Base-by-base conservation (phyloP, 2,797 vertebrate genomes). In the Falco berigora region DNA sequence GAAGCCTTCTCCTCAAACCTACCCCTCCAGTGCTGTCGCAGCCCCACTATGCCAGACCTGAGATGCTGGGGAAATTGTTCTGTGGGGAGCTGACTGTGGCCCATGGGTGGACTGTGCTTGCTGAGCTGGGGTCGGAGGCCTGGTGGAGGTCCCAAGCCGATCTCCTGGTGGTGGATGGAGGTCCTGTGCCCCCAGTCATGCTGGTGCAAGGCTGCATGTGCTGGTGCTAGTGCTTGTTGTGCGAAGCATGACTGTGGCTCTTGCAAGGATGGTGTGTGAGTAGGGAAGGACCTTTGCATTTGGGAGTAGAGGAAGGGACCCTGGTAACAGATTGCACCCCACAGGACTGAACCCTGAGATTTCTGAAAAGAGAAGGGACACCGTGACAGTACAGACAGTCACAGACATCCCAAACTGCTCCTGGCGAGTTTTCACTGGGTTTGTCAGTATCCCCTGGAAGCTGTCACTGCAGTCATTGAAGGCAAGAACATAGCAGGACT, bases 381-480 rank as follows among this genome's bases (percentile, higher is more conserved):
- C 8, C 0, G 0, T 67, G 62, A 16, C 21, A 66, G 40, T 8
- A 50, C 30, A 58, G 55, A 68, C 84, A 47, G 30, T 55, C 36
- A 32, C 0, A 81, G 38, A 22, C 17, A 27, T 47, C 32, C 56
- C 66, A 28, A 36, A 34, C 64, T 72, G 66, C 76, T 88, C 38
- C 44, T 0, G 1, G 42, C 32, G 0, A 0, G 47, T 90, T 93
- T 78, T 50, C 22, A n/a, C n/a, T 36, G 0, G 0, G 13, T 49
- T 10, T 47, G 11, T n/a, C 62, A 55, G 58, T 74, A 44, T 32
- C 22, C 46, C 34, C 42, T 83, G 73, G 75, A 72, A 72, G 40
- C 0, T 88, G 73, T 63, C 59, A 42, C 61, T 72, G 59, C 62
- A 86, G 71, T 30, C 71, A n/a, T 58, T 30, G 91, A n/a, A 36